Conservation (phyloP, 2,888 invertebrate species). For the Eilema caniola region DNA sequence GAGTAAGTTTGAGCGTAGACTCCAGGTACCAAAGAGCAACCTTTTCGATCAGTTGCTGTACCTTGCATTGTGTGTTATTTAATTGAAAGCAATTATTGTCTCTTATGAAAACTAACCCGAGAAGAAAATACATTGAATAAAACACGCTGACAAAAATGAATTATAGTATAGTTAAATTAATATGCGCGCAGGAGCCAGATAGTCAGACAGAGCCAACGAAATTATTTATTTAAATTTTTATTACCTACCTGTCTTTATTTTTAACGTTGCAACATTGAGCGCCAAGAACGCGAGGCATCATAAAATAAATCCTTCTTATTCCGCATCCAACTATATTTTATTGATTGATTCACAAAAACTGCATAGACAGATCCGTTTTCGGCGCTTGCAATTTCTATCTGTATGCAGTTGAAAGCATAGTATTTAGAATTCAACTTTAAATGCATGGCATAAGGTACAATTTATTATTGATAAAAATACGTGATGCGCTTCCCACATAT, state of each 20-base stretch:
- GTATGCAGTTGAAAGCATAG: conserved; percentile 13
- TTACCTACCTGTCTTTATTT: neutral
- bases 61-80: no score
- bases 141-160: no score
- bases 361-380: conserved; percentile 52
- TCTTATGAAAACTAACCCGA: no score
- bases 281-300: conserved; percentile 7
- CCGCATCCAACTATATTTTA: conserved; percentile 29
- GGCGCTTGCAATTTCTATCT: conserved; percentile 47
- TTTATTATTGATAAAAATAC: conserved; percentile 15
- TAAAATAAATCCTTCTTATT: conserved; percentile 43
- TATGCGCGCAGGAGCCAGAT: neutral
- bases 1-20: no score
- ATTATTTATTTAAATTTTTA: conserved; percentile 5
- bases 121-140: no score
- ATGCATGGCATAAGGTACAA: conserved; percentile 38
- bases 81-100: no score
- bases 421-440: conserved; percentile 52
- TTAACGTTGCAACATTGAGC: neutral
- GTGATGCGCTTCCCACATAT: conserved; percentile 55
- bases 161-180: no score
- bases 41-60: no score
- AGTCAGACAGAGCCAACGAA: neutral
- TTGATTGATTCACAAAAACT: conserved; percentile 58
- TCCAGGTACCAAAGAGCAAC: no score